Base-by-base conservation (phyloP, 2,888 invertebrate genomes). In the Flabesymbios commensalis region DNA sequence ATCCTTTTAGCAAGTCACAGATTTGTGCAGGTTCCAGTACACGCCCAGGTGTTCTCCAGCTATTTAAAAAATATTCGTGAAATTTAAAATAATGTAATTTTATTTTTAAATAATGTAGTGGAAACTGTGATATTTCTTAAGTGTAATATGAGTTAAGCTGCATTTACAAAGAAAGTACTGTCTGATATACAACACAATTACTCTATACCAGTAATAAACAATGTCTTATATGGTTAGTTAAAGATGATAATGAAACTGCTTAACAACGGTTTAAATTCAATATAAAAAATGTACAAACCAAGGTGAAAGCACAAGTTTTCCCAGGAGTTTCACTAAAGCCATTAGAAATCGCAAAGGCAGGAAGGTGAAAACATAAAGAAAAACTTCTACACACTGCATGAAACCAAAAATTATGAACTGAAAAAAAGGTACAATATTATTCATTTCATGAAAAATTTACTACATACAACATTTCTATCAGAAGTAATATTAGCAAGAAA, bases 331-430 rank as follows among this genome's bases (percentile, higher is more conserved):
- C 88, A 92, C 90, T 58, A 93, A 83, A 48, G 94, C 94, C 83
- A 97, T 87, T 36, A 92, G 78, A 81, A 97, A 94, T 71, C 99
- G 87, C 65, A 99, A 84, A 17, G 99, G 99, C 72, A 99, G 86
- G 86, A 98, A 96, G 57, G 99, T 98, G 83, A 97, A 97, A 58
- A 98, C 90, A 86, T 94, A 98, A 57, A 98, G 86, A 83, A 99
- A 94, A 24, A 97, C 96, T 84, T 99, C 99, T 31, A 93, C 90
- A 85, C 98, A 98, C 84, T 89, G 85, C 71, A 86, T 80, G 67
- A 80, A 78, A 22, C 82, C 82, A 74, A 76, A 82, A 0, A 73
- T 66, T 62, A 80, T 75, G 60, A 83, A 82, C 80, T 81, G 73
- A 31, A 76, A 77, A 47, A 64, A 54, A 65, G 95, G 90, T 76